Base-by-base conservation (phyloP, 2,888 invertebrate genomes). In the Drosophila neotestacea region DNA sequence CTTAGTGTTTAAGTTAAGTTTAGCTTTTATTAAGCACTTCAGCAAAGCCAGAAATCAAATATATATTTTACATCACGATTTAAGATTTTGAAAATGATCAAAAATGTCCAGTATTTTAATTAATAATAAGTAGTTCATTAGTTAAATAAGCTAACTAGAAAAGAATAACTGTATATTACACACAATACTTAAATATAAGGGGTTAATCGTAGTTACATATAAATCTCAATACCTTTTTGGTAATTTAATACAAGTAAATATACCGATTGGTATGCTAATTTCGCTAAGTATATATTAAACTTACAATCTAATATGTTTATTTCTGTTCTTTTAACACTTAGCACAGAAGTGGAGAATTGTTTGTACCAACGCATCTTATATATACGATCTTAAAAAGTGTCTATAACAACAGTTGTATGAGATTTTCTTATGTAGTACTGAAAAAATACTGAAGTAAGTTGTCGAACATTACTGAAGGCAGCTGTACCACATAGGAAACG, bases 11-110 rank as follows among this genome's bases (percentile, higher is more conserved):
- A 42, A 62, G 67, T 68, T 64, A 59, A 72, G 65, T 67, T 67
- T 66, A 80, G 79, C 69, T 81, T 79, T 79, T 79, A 79, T 79
- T 79, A 68, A 78, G 70, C 78, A 75, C n/a, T 80, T 80, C 54
- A 78, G 78, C 81, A 72, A 70, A 68, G 78, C 64, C 71, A 60
- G 71, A 71, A 68, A 75, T 64, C 10, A 50, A 67, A 68, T 44
- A 39, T 30, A 48, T 46, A 42, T 52, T 41, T 54, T 65, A 77
- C 69, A 73, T 66, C 38, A 46, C 59, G 30, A 62, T 51, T 66
- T n/a, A 22, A 56, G 55, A 32, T 51, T 63, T 56, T 32, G 36
- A 65, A 79, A 79, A 75, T 80, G 71, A 77, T 74, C 72, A 60
- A 70, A 67, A 59, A 60, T 65, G 60, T 30, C 48, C 71, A 65